Evolutionary conservation across 2,113 vertebrate species (phyloP), one percentile per base, ranked within the genome.

Genomic region (Meleagris gallopavo): DNA sequence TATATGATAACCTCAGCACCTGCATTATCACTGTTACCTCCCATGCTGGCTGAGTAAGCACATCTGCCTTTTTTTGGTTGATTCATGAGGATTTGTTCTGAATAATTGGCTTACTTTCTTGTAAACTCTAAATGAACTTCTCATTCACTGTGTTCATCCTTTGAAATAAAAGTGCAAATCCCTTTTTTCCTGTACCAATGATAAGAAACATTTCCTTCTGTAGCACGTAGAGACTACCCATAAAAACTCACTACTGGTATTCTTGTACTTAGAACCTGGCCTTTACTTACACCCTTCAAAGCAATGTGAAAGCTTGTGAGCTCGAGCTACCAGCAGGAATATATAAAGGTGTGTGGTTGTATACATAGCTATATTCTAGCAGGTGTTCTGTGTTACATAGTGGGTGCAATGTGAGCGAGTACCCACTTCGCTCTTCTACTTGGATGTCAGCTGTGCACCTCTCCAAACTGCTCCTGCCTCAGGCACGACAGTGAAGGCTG

Each of bases 1-100:
- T n/a, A n/a, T n/a, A n/a, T n/a, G n/a, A n/a, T n/a, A n/a, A n/a
- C n/a, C n/a, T 77, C 64, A 79, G 85, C 89, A 67, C 70, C 92
- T 78, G 85, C 20, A 29, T 83, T 85, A 30, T 46, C 52, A 72
- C 40, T 86, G 36, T 87, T 76, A 58, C 72, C 75, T 77, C 54
- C 73, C 71, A 19, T 93, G 66, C 29, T 83, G 22, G 75, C 93
- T 70, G 85, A 88, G 43, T 88, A 74, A 71, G 83, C 85, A 57
- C 85, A 77, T 91, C 71, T 83, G 93, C 54, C 84, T 75, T 93
- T 50, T 57, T 90, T 78, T 21, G 13, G 5, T 93, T 84, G n/a
- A 82, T 95, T 75, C 86, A n/a, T 43, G 54, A 89, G 78, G 86
- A 82, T 94, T 93, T 93, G 74, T 93, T 93, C 62, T 79, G 78